Percentiles rank a stretch among this genome's conserved stretches.
Evolutionary conservation across 30 jellyfish, hydroid and myxozoan genomes (phyloP).

Genomic region (Turritopsis rubra): DNA sequence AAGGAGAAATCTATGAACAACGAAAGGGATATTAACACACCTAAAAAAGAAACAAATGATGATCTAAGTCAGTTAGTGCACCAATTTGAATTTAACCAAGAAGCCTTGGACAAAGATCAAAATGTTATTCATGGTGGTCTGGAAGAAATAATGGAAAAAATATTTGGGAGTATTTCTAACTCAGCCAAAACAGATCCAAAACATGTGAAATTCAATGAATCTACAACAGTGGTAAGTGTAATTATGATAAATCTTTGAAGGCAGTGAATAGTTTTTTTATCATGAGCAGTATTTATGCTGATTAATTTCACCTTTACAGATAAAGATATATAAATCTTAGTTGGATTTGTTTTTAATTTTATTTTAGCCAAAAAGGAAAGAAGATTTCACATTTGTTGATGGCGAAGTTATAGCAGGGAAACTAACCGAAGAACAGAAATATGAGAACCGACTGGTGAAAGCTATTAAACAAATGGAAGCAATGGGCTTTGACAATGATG

Average conservation of each 20-base stretch:
- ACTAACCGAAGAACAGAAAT: constrained; percentile 27
- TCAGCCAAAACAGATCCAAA: background rate
- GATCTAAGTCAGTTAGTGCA: background rate
- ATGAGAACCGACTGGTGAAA: constrained; percentile 33
- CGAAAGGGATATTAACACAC: background rate
- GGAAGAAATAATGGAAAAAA: background rate
- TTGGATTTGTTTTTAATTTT: background rate
- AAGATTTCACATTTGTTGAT: background rate
- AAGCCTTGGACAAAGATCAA: no score
- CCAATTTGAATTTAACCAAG: no score
- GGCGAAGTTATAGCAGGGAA: constrained; percentile 1
- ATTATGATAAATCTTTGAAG: background rate
- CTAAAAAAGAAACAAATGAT: background rate
- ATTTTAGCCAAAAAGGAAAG: background rate
- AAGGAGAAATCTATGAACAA: background rate
- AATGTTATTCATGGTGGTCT: background rate
- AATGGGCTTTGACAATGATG: constrained; percentile 96
- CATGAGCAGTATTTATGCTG: background rate
- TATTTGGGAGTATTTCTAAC: background rate
- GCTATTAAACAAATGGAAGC: constrained; percentile 79
- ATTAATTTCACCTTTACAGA: background rate
- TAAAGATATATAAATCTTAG: background rate
- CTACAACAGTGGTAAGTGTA: background rate
- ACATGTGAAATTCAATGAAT: background rate
- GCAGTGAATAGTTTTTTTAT: no score